Evolutionary conservation across 2,888 invertebrate genomes (phyloP), one percentile per base, ranked within the genome.

Genomic region (Apamea crenata): DNA sequence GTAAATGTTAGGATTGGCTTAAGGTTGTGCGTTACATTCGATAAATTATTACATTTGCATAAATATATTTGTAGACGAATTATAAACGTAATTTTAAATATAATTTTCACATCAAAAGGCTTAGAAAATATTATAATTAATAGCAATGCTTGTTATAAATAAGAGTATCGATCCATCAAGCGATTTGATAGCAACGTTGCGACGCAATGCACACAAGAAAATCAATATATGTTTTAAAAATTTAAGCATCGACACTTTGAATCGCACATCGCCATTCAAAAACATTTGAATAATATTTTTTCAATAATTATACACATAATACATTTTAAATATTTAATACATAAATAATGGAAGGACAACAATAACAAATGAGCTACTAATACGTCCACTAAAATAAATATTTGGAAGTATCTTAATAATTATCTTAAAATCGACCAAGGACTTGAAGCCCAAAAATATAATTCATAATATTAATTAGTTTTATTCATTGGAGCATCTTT

Each of bases 1-100:
- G 69, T 82, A 85, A 84, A 90, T 81, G 82, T 89, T 90, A 92
- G 90, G 90, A 91, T 86, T 92, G 91, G 91, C 88, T 89, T 80
- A 89, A 90, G 94, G 94, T 95, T 95, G 95, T 95, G 95, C 95
- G 95, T 94, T 91, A 89, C 87, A 91, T 92, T 93, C 90, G 89
- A 90, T 90, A 89, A 89, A 85, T 82, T 70, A 86, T 83, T 76
- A 86, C 47, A n/a, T 83, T 79, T 78, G 85, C 78, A 78, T 83
- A 82, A 78, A 82, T 86, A 83, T 81, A 74, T 77, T 77, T 85
- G 86, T 88, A 83, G 73, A 83, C 65, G 36, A 88, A 68, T 63
- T 81, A 81, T 77, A 32, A 84, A 87, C 69, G 83, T 77, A 85
- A 80, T 75, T 73, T 76, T 50, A 74, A 44, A 77, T 82, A 84